Conservation (phyloP, 2,113 vertebrate genomes). For the Grammomys surdaster region DNA sequence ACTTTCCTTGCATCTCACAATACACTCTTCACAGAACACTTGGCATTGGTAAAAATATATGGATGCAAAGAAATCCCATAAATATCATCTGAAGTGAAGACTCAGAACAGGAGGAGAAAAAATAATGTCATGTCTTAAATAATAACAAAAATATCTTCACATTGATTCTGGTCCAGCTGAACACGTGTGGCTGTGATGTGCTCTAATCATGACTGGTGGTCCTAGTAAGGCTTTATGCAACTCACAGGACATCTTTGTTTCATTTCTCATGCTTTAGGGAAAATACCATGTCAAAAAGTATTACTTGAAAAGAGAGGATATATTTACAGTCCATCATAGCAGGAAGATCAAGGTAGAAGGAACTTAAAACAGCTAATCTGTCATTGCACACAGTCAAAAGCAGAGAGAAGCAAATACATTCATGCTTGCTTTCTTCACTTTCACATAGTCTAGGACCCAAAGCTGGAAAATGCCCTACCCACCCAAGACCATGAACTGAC, state of each 20-base stretch:
- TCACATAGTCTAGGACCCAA: not conserved
- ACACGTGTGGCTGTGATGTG: not conserved
- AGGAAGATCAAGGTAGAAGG: not conserved
- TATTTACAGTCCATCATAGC: not conserved
- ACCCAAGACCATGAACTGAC: not conserved
- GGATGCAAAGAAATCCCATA: not conserved
- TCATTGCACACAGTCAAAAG: too few species aligned
- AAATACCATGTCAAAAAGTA: not conserved
- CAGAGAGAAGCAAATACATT: too few species aligned
- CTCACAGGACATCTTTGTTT: not conserved
- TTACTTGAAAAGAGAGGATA: too few species aligned
- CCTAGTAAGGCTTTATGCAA: not conserved
- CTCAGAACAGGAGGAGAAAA: not conserved
- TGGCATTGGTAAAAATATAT: not conserved
- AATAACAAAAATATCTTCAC: not conserved
- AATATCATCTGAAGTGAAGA: constrained; percentile 12
- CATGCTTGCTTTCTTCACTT: not conserved
- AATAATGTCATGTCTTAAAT: not conserved
- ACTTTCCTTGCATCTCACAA: not conserved
- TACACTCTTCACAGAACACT: not conserved
- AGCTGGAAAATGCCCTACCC: not conserved
- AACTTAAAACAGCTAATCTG: not conserved
- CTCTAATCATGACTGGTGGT: not conserved
- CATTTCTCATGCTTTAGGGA: not conserved
- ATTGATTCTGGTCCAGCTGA: not conserved